phyloP scores from a whole-genome alignment of 2,888 invertebrate genomes.

The Pandemis corylana region DNA sequence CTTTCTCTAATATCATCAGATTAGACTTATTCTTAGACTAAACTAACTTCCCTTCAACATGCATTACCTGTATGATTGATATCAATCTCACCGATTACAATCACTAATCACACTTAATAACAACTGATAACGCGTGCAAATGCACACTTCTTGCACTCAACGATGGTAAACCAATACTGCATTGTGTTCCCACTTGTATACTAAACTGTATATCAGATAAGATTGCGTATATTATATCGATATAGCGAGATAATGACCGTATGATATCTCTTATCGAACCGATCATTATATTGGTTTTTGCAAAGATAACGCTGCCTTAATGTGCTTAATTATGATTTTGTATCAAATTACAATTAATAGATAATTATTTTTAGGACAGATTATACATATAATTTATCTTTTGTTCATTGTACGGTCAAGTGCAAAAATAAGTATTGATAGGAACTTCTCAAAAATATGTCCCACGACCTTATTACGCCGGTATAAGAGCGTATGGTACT shows the following conservation, averaged over 20 bases:
- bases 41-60: constrained; percentile 5
- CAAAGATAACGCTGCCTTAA: constrained; percentile 29
- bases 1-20: not conserved
- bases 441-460: no score
- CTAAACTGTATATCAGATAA: constrained; percentile 34
- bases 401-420: constrained; percentile 6
- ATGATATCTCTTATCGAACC: constrained; percentile 26
- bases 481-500: no score
- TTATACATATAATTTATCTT: not conserved
- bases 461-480: no score
- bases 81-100: constrained; percentile 24
- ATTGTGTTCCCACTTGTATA: constrained; percentile 24
- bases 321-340: constrained; percentile 28
- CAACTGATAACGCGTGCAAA: constrained; percentile 21
- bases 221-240: constrained; percentile 35
- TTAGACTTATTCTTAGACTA: constrained; percentile 14
- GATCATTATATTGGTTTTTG: constrained; percentile 38
- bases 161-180: constrained; percentile 10
- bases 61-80: constrained; percentile 29
- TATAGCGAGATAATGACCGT: constrained; percentile 32
- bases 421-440: no score
- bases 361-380: constrained; percentile 1
- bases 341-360: constrained; percentile 4
- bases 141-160: constrained; percentile 14
- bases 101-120: constrained; percentile 28